These are phyloP conservation scores for Saguinus imperator DNA, from an alignment of 2,113 vertebrate species.

Conservation along the genomic window DNA sequence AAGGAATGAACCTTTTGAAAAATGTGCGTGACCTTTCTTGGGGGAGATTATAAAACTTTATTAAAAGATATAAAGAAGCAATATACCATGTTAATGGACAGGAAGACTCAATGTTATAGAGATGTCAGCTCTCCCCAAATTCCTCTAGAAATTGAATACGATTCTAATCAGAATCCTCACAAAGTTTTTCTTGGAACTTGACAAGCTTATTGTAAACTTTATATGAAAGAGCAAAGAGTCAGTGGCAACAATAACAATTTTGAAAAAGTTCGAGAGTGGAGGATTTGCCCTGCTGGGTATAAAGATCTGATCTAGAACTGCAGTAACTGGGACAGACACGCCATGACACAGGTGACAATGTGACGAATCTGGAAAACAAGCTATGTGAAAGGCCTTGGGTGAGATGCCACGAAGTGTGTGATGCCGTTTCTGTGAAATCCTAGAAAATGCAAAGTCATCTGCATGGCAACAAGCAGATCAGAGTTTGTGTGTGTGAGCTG, in stretches of 20 bases:
- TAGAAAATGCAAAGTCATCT: background rate
- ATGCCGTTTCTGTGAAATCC: background rate
- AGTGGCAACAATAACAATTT: background rate
- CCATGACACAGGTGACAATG: accelerated
- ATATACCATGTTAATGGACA: background rate
- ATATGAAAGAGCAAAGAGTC: background rate
- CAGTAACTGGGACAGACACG: accelerated
- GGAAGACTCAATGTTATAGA: background rate
- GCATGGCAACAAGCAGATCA: background rate
- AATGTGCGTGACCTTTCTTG: conserved; percentile 10
- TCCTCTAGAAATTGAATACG: background rate
- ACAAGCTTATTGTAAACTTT: background rate
- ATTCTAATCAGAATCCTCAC: conserved; percentile 7
- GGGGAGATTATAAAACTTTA: background rate
- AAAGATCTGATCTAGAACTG: background rate
- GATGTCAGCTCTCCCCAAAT: background rate
- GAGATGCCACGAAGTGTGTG: accelerated
- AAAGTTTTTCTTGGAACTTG: background rate
- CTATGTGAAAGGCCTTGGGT: background rate
- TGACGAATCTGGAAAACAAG: accelerated
- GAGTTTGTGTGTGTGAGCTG: background rate
- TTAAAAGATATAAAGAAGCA: conserved; percentile 41
- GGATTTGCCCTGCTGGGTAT: background rate
- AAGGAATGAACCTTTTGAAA: conserved; percentile 6
- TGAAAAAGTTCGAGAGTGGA: background rate